Percentiles rank a stretch among this genome's conserved stretches.
These are phyloP conservation scores for Rhabdophis nuchalis DNA, from an alignment of 2,797 vertebrate genomes.

Conservation along the genomic window DNA sequence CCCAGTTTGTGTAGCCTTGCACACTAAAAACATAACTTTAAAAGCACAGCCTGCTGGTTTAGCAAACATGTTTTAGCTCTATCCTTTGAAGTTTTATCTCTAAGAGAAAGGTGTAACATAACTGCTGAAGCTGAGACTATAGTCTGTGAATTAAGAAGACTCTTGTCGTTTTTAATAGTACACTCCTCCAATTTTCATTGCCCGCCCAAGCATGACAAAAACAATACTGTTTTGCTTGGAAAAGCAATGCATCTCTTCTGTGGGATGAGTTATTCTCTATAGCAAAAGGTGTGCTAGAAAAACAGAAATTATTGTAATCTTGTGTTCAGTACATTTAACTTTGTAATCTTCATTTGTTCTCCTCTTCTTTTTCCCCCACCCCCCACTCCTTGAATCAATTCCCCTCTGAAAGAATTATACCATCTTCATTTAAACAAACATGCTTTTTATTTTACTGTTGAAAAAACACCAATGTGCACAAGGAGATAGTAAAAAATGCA, in stretches of 20 bases:
- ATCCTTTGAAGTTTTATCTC: background rate
- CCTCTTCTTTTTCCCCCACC: background rate
- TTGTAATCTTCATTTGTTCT: background rate
- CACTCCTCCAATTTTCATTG: background rate
- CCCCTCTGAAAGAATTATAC: background rate
- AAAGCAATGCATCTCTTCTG: constrained; percentile 45
- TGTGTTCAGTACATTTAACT: background rate
- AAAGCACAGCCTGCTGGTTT: background rate
- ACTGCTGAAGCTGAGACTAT: background rate
- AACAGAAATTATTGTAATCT: background rate
- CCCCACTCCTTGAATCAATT: background rate
- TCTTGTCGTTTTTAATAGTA: background rate
- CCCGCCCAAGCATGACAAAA: background rate
- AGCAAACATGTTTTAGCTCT: background rate
- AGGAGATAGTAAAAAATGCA: background rate
- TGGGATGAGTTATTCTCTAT: background rate
- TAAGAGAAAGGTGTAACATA: background rate
- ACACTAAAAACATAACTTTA: background rate
- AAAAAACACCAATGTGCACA: background rate
- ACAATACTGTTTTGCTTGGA: constrained; percentile 29
- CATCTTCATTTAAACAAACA: background rate
- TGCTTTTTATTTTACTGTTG: background rate
- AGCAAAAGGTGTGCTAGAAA: background rate
- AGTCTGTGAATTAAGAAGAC: background rate
- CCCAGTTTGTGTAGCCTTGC: background rate